These are phyloP conservation scores for Gymnobelideus leadbeateri DNA, from an alignment of 2,113 vertebrate species.

Conservation along the genomic window DNA sequence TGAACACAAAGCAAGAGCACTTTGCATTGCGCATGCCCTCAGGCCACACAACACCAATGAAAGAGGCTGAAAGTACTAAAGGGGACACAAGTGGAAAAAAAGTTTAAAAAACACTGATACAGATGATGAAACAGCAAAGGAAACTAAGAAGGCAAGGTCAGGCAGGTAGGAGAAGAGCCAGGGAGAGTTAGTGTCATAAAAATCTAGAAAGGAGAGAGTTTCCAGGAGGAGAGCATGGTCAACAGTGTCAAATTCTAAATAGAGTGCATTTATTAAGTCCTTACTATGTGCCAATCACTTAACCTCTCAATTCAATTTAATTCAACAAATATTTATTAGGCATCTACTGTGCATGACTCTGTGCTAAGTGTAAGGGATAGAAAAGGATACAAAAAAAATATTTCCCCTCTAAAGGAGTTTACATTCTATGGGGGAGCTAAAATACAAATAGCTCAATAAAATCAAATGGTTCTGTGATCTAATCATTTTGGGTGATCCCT, in stretches of 20 bases:
- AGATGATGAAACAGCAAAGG: not conserved
- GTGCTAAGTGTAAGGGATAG: not conserved
- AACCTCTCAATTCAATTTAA: not conserved
- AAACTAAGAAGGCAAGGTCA: not conserved
- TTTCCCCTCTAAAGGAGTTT: not conserved
- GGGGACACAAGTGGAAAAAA: too few species aligned
- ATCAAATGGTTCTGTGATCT: not conserved
- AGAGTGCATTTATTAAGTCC: not conserved
- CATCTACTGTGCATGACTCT: not conserved
- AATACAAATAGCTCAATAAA: not conserved
- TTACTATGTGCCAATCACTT: not conserved
- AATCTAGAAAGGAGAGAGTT: not conserved
- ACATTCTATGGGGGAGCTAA: not conserved
- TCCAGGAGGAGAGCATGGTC: not conserved
- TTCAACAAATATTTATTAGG: not conserved
- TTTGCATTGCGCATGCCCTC: too few species aligned
- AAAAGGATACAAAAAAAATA: not conserved
- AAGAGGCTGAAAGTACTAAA: too few species aligned
- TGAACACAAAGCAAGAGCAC: too few species aligned
- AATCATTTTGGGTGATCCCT: not conserved
- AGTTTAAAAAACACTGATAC: not conserved
- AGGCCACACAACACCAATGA: too few species aligned
- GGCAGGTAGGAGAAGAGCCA: not conserved
- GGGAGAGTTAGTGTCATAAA: not conserved
- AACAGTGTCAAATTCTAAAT: not conserved